phyloP scores from a whole-genome alignment of 2,797 vertebrate genomes.

The Leucoraja ocellata region DNA sequence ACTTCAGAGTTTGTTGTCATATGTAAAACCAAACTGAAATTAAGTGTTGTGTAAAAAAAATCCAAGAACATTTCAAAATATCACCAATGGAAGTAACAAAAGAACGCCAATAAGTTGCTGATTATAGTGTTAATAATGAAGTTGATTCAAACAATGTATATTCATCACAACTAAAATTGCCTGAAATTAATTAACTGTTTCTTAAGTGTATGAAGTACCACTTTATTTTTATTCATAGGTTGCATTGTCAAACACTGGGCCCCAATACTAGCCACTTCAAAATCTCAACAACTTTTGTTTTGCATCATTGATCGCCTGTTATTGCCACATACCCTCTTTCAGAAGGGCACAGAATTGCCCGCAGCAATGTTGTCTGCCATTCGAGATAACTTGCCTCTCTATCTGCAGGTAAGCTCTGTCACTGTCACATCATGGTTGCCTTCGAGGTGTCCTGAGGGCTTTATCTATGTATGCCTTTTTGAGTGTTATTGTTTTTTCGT shows the following conservation, averaged over 20 bases:
- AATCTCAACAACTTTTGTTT: slow-evolving; percentile 84
- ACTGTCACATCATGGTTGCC: background rate
- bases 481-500: background rate
- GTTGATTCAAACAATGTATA: background rate
- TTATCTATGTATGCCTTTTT: background rate
- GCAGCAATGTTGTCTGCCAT: slow-evolving; percentile 65
- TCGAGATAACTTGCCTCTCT: slow-evolving; percentile 78
- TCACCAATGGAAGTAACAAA: background rate
- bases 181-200: background rate
- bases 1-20: background rate
- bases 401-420: slow-evolving; percentile 71
- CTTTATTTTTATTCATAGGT: slow-evolving; percentile 57
- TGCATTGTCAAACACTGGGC: slow-evolving; percentile 89
- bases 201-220: background rate
- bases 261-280: slow-evolving; percentile 81
- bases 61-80: background rate
- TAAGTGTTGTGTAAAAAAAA: background rate
- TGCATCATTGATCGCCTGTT: slow-evolving; percentile 83
- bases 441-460: background rate
- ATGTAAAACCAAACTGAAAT: background rate
- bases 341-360: slow-evolving; percentile 74
- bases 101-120: background rate
- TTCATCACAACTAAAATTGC: background rate
- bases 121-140: background rate
- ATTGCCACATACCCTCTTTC: slow-evolving; percentile 76